phyloP scores from a whole-genome alignment of 1,140 invertebrate genomes.

The Acromyrmex echinatior region DNA sequence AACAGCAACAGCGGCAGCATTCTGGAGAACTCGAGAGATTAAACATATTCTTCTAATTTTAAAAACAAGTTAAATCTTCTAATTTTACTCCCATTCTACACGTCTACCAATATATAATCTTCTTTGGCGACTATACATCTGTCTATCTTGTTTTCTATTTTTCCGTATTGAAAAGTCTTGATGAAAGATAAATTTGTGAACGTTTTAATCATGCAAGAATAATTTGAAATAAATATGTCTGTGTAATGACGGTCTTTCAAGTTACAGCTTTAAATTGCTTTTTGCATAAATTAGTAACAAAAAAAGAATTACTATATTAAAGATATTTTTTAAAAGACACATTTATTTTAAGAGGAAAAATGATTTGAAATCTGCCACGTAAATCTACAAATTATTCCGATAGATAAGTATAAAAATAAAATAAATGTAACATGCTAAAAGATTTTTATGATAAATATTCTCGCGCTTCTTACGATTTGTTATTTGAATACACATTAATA shows the following conservation, averaged over 20 bases:
- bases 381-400: neutral
- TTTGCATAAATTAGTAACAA: no score
- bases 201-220: conserved; percentile 4
- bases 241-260: neutral
- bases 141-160: conserved; percentile 41
- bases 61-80: neutral
- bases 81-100: neutral
- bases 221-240: conserved; percentile 27
- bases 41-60: neutral
- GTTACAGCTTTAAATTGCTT: no score
- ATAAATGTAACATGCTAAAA: neutral
- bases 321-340: no score
- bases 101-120: neutral
- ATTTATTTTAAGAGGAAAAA: neutral
- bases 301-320: no score
- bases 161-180: neutral
- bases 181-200: conserved; percentile 20
- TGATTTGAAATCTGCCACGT: neutral
- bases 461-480: no score
- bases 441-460: no score
- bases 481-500: no score
- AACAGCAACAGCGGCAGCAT: conserved; percentile 61
- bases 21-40: conserved; percentile 46
- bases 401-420: neutral
- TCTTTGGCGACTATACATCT: neutral